These are phyloP conservation scores for Chaenodraco wilsoni DNA, from an alignment of 2,797 vertebrate genomes.

Conservation along the genomic window DNA sequence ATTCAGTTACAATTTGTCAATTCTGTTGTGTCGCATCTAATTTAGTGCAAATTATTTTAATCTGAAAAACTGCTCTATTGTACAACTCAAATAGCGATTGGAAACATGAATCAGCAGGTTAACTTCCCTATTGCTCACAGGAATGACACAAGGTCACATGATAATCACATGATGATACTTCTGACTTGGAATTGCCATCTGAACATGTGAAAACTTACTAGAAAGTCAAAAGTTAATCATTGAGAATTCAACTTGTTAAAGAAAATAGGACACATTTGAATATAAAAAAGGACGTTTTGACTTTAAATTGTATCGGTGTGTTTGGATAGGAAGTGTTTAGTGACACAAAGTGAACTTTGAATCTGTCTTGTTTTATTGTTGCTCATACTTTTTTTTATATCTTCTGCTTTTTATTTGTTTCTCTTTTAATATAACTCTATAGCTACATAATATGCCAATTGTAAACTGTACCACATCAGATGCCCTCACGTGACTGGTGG, in stretches of 20 bases:
- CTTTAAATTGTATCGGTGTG: no score
- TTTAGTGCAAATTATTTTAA: background rate
- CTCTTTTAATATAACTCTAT: background rate
- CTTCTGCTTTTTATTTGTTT: constrained; percentile 9
- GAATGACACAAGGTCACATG: constrained; percentile 76
- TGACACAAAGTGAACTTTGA: constrained; percentile 35
- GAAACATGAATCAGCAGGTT: constrained; percentile 47
- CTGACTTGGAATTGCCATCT: constrained; percentile 46
- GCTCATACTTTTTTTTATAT: constrained; percentile 13
- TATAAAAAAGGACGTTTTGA: no score
- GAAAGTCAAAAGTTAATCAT: background rate
- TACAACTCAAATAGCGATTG: background rate
- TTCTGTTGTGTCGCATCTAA: background rate
- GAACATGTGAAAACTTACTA: background rate
- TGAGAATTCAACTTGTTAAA: background rate
- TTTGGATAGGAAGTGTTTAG: background rate
- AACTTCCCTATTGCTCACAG: constrained; percentile 70
- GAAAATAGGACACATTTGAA: background rate
- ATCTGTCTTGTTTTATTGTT: background rate
- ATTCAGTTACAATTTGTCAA: background rate
- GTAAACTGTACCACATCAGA: background rate
- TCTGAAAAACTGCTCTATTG: background rate
- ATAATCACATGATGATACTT: constrained; percentile 74
- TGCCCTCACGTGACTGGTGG: constrained; percentile 9
- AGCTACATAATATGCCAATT: background rate